Percentiles rank a stretch among this genome's conserved stretches.
These are phyloP conservation scores for Leptoclinus maculatus DNA, from an alignment of 2,797 vertebrate genomes.

Conservation along the genomic window DNA sequence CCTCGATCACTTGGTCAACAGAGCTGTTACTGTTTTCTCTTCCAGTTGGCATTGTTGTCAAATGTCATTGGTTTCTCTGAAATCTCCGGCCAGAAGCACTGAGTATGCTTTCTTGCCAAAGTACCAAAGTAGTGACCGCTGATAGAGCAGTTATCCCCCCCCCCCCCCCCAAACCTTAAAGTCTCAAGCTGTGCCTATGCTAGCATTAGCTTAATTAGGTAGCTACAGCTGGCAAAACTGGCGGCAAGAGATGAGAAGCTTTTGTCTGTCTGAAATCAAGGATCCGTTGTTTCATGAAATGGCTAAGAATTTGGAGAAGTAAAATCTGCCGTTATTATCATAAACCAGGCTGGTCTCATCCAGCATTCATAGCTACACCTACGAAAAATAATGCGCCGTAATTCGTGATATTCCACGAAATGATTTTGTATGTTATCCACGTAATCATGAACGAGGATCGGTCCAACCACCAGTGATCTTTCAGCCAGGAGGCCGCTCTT, in stretches of 20 bases:
- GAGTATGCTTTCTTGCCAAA: constrained; percentile 68
- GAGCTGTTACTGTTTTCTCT: constrained; percentile 61
- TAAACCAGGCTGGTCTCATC: no score
- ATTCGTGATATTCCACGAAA: not conserved
- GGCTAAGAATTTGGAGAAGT: not conserved
- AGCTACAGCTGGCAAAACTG: not conserved
- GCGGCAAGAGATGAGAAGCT: not conserved
- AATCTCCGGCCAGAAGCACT: constrained; percentile 63
- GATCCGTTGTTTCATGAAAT: not conserved
- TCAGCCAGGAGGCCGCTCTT: not conserved
- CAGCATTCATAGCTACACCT: no score
- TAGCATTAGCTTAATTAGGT: not conserved
- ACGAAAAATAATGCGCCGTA: no score
- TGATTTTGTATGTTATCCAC: not conserved
- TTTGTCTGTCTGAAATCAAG: not conserved
- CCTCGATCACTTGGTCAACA: constrained; percentile 56
- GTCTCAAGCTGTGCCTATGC: no score
- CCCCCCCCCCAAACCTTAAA: no score
- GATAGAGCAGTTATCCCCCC: constrained; percentile 57
- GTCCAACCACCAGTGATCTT: not conserved
- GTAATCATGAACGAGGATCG: not conserved
- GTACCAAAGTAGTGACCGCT: constrained; percentile 65
- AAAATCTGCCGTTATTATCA: no score
- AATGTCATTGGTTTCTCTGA: constrained; percentile 64
- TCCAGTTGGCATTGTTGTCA: constrained; percentile 66